These are phyloP conservation scores for Enteromius trimaculatus DNA, from an alignment of 2,797 vertebrate genomes.

Conservation along the genomic window DNA sequence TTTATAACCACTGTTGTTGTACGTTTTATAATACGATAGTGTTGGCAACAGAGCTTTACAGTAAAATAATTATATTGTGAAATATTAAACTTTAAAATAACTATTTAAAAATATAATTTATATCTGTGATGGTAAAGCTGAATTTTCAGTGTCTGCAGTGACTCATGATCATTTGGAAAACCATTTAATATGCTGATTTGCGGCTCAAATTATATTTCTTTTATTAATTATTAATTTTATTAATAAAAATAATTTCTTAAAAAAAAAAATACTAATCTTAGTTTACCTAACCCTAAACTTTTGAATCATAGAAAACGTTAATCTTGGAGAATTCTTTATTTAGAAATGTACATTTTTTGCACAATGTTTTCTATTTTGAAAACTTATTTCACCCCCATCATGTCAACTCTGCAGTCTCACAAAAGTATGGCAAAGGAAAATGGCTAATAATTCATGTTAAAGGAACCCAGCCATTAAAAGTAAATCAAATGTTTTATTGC, in stretches of 20 bases:
- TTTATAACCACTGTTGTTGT: neutral
- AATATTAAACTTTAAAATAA: neutral
- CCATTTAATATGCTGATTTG: neutral
- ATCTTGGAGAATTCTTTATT: constrained; percentile 11
- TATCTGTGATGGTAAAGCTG: neutral
- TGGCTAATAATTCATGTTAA: neutral
- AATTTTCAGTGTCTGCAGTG: too few species aligned
- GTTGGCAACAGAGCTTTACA: neutral
- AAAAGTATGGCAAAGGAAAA: neutral
- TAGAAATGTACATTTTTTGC: neutral
- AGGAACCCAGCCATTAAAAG: neutral
- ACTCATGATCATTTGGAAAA: neutral
- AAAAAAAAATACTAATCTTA: neutral
- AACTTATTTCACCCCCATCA: neutral
- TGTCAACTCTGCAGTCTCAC: neutral
- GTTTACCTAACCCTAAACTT: neutral
- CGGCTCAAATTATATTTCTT: neutral
- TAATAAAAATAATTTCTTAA: neutral
- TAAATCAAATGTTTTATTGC: neutral
- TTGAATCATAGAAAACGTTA: neutral
- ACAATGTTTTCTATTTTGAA: neutral
- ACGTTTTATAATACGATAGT: neutral
- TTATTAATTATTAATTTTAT: too few species aligned
- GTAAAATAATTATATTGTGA: neutral
- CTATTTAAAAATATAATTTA: neutral